phyloP scores from a whole-genome alignment of 2,888 invertebrate genomes.

The Pammene aurita region DNA sequence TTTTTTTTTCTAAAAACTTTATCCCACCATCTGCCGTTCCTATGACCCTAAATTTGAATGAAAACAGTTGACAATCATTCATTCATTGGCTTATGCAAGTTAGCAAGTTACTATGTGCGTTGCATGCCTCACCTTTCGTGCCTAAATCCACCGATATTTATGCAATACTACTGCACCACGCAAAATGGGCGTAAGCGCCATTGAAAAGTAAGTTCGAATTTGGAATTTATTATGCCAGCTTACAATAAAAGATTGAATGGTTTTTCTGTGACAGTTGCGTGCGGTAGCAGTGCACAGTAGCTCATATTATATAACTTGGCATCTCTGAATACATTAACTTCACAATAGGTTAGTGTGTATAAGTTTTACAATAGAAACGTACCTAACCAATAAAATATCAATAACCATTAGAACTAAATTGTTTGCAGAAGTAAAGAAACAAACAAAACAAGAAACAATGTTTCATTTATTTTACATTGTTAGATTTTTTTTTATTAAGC shows the following conservation, averaged over 20 bases:
- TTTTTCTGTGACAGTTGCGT: no score
- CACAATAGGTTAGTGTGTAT: background rate
- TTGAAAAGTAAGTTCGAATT: background rate
- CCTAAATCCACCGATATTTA: constrained; percentile 31
- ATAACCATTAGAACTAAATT: constrained; percentile 10
- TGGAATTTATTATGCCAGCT: background rate
- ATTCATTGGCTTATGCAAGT: constrained; percentile 17
- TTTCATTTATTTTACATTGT: constrained; percentile 1
- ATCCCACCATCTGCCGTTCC: no score
- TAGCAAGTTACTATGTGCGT: constrained; percentile 21
- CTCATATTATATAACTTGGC: constrained; percentile 25
- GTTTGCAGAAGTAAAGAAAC: constrained; percentile 6
- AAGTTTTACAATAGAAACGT: background rate
- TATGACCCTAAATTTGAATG: no score
- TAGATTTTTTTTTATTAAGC: background rate
- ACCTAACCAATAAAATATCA: background rate
- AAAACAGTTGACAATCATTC: no score
- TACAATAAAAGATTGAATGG: no score
- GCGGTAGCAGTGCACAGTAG: constrained; percentile 12
- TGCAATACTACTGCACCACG: constrained; percentile 5
- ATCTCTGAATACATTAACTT: constrained; percentile 10
- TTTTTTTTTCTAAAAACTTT: no score
- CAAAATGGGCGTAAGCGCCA: background rate
- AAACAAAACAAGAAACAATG: background rate
- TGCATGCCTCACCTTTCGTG: constrained; percentile 32